Conservation (phyloP, 2,797 vertebrate species). For the Myotis daubentonii region DNA sequence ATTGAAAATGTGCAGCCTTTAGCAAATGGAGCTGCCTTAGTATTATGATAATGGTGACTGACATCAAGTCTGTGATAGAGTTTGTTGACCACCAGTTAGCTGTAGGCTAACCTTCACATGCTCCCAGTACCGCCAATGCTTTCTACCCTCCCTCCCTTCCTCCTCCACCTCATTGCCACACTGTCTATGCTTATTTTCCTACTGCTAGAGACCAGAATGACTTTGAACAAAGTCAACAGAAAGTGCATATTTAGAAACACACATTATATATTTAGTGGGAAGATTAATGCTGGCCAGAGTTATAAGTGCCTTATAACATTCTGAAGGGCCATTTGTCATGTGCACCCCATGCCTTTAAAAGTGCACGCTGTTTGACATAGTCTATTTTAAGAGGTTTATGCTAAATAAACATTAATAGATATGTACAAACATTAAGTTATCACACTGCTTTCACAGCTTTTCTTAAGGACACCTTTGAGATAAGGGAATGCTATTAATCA, state of each 20-base stretch:
- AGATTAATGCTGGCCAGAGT: conserved; percentile 15
- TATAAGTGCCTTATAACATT: conserved; percentile 17
- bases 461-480: background rate
- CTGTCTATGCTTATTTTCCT: background rate
- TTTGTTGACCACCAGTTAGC: background rate
- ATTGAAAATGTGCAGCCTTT: background rate
- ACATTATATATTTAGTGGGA: background rate
- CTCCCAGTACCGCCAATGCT: background rate
- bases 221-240: conserved; percentile 62
- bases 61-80: background rate
- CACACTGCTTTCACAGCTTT: background rate
- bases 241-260: conserved; percentile 44
- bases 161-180: background rate
- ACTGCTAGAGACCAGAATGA: conserved; percentile 18
- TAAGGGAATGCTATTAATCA: conserved; percentile 1
- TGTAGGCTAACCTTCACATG: background rate
- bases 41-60: background rate
- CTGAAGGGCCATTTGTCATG: conserved; percentile 27
- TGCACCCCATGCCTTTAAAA: background rate
- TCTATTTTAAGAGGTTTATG: background rate
- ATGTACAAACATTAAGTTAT: background rate
- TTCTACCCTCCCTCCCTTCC: background rate
- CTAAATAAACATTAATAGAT: background rate
- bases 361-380: background rate
- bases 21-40: background rate